Base-by-base conservation (phyloP, 1,140 invertebrate species). In the Trialeurodes vaporariorum region DNA sequence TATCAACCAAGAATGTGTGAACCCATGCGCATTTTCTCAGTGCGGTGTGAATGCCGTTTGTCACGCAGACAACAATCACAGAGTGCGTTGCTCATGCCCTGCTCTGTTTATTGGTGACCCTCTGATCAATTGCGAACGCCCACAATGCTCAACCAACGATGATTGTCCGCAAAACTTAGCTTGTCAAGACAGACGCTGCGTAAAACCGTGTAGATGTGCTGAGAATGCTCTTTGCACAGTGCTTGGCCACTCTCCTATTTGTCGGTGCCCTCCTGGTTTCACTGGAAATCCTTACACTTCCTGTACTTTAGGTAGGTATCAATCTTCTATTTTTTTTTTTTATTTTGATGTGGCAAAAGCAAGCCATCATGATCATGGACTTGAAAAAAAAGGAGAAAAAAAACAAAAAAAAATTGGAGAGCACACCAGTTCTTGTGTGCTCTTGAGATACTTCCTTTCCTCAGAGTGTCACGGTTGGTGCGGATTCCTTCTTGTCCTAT, bases 31-130 rank as follows among this genome's bases (percentile, higher is more conserved):
- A 1, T 86, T 87, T 68, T 87, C 88, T 1, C 88, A 89, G 58
- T 95, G 93, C 74, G 92, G 93, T n/a, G 68, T 81, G 0, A 90
- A 91, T 69, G 91, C 93, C 21, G 78, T 87, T 25, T 95, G 93
- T 71, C 82, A 84, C 61, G 82, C 87, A 0, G 85, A 89, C 66
- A 81, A 80, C 5, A 85, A 86, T 69, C 91, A 93, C 74, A 83
- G 82, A 68, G 87, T 89, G 1, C 82, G 87, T 25, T 96, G 93
- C 71, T 87, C 88, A 70, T 95, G 92, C 75, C 84, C 86, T 27
- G 82, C 87, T 2, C 85, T 84, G 60, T 88, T 87, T 73, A 79
- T 83, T 60, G 91, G 92, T 64, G 85, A 93, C 79, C 89, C 92
- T 9, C 82, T 88, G 70, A 81, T 86, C 1, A 78, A 80, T 23